Percentiles rank a stretch among this genome's conserved stretches.
Conservation (phyloP, 2,113 vertebrate species). For the Tursiops truncatus region DNA sequence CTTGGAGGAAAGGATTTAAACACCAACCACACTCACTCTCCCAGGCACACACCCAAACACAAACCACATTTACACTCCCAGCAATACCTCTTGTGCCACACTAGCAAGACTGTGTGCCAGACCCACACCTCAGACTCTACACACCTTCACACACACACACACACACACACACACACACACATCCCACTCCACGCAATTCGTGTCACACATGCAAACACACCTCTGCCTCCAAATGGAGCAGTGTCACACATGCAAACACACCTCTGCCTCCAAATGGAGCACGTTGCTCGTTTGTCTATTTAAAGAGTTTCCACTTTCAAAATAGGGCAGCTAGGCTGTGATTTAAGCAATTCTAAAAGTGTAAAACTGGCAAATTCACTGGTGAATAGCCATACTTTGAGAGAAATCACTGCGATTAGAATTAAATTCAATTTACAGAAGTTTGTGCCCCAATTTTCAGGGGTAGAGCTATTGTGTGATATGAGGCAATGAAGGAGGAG, state of each 20-base stretch:
- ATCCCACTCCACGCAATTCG: not conserved
- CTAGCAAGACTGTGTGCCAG: not conserved
- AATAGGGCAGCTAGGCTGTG: not conserved
- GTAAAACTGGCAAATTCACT: not conserved
- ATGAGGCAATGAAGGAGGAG: not conserved
- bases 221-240: not conserved
- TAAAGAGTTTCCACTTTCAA: not conserved
- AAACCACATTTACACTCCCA: not conserved
- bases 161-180: not conserved
- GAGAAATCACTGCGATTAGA: not conserved
- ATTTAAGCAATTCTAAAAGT: not conserved
- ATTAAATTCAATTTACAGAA: not conserved
- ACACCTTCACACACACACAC: not conserved
- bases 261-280: not conserved
- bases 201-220: not conserved
- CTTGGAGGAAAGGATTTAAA: not conserved
- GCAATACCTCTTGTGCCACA: not conserved
- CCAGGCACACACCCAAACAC: not conserved
- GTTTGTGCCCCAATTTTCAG: not conserved
- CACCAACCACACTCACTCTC: not conserved
- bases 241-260: not conserved
- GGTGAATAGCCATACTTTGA: not conserved
- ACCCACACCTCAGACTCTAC: not conserved
- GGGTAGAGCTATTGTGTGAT: not conserved
- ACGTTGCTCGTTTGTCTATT: not conserved